Percentiles rank a stretch among this genome's conserved stretches.
These are phyloP conservation scores for Goniozus legneri DNA, from an alignment of 1,140 invertebrate genomes.

Conservation along the genomic window DNA sequence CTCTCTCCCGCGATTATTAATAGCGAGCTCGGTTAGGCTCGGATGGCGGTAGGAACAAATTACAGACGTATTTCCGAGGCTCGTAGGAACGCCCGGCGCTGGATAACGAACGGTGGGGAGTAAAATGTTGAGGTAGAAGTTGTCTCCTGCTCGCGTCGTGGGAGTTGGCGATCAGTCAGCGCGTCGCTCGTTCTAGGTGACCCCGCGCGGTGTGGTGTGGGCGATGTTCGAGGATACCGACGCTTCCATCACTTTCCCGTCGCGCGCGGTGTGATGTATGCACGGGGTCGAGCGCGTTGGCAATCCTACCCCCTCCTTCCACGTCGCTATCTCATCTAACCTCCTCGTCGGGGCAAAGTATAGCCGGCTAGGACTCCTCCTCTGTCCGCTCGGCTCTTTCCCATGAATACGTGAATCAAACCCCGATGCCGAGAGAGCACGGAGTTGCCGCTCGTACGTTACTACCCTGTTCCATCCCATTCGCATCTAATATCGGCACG, in stretches of 20 bases:
- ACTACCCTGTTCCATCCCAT: too few species aligned
- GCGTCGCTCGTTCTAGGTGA: slow-evolving; percentile 33
- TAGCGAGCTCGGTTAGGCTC: too few species aligned
- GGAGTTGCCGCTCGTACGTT: too few species aligned
- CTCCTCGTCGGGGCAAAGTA: too few species aligned
- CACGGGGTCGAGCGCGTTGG: slow-evolving; percentile 42
- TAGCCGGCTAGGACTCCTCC: too few species aligned
- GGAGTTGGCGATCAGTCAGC: slow-evolving; percentile 50
- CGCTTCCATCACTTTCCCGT: slow-evolving; percentile 41
- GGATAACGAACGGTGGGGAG: neutral
- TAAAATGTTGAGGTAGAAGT: slow-evolving; percentile 1
- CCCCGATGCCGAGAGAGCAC: too few species aligned
- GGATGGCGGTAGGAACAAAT: slow-evolving; percentile 15
- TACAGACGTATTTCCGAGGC: too few species aligned
- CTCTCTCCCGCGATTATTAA: too few species aligned
- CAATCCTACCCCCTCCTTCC: slow-evolving; percentile 36
- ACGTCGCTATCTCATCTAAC: slow-evolving; percentile 17
- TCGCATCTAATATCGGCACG: too few species aligned
- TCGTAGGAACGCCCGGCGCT: too few species aligned
- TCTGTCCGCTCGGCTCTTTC: slow-evolving; percentile 22
- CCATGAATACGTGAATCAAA: slow-evolving; percentile 53
- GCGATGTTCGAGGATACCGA: slow-evolving; percentile 27
- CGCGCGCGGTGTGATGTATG: slow-evolving; percentile 50
- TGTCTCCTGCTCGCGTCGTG: slow-evolving; percentile 22
- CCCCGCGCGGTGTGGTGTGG: slow-evolving; percentile 15